Base-by-base conservation (phyloP, 2,113 vertebrate species). In the Aythya baeri region DNA sequence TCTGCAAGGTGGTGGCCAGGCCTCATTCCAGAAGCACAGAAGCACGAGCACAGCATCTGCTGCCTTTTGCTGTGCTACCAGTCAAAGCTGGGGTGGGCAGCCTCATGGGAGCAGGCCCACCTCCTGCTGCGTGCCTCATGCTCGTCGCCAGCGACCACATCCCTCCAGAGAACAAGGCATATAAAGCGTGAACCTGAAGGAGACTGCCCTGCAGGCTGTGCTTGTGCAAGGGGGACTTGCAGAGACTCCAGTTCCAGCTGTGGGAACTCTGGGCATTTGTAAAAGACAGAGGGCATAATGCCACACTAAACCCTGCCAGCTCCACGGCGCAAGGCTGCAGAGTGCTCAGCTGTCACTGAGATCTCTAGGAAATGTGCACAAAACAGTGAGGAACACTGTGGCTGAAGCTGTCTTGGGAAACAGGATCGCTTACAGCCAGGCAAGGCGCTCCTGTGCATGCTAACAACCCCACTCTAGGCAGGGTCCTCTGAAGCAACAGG, bases 291-390 rank as follows among this genome's bases (percentile, higher is more conserved):
- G 83, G 79, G 66, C 36, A 54, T 11, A 50, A 13, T 1, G 1
- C 21, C 16, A 2, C 21, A 1, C 41, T 4, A 2, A 0, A 3
- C 34, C 0, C 25, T 26, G 59, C 63, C 23, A 31, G 76, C 26
- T 54, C 3, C 13, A 12, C 0, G 7, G 25, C 6, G 0, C 23
- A 1, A 2, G 17, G 74, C 55, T 36, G 38, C 1, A 7, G 59
- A 9, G 59, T 1, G 0, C 66, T n/a, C 2, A 0, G 66, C 41
- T 25, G 34, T 32, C 46, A 8, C 17, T 0, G 0, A 1, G 43
- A 27, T 8, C 55, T 13, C 22, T 13, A 59, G 78, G 43, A 75
- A 79, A 44, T 1, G 16, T 91, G 77, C 80, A 88, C 0, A 0
- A n/a, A 89, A 59, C 59, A 26, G 87, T 13, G 66, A 57, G 32